Evolutionary conservation across 2,797 vertebrate genomes (phyloP).

Genomic region (Pogoniulus pusillus): DNA sequence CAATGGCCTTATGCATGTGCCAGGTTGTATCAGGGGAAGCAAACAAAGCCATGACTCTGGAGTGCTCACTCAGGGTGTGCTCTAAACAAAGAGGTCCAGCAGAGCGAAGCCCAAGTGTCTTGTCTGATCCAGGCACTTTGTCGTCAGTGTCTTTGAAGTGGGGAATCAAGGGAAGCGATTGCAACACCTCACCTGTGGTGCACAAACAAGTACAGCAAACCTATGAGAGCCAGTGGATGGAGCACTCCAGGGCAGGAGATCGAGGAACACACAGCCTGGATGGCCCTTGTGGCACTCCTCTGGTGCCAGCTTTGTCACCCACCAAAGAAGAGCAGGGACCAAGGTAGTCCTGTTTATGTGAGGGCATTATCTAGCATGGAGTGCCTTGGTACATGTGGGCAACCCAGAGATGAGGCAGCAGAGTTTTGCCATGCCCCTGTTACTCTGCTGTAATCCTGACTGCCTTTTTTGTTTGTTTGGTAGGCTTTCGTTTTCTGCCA

Average conservation of each 20-base stretch:
- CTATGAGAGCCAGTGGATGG: not conserved
- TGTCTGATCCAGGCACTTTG: not conserved
- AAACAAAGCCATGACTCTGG: not conserved
- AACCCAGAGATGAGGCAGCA: not conserved
- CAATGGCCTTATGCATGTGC: not conserved
- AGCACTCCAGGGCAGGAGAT: rapidly evolving
- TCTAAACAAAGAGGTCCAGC: not conserved
- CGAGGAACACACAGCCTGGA: not conserved
- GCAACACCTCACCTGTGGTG: not conserved
- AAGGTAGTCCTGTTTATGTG: not conserved
- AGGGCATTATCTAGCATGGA: not conserved
- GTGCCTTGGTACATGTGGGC: rapidly evolving
- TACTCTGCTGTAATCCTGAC: not conserved
- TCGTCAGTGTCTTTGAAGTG: not conserved
- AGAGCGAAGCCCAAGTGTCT: not conserved
- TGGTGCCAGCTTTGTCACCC: not conserved
- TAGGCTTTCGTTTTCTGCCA: not conserved
- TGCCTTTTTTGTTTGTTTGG: not conserved
- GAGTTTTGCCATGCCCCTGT: not conserved
- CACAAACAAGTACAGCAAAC: not conserved
- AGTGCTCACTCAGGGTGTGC: not conserved
- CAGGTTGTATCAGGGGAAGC: not conserved
- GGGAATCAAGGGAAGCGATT: not conserved
- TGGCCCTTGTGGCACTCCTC: not conserved
- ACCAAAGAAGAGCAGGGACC: rapidly evolving